Conservation (phyloP, 2,888 invertebrate genomes). For the Alviniconcha strummeri region DNA sequence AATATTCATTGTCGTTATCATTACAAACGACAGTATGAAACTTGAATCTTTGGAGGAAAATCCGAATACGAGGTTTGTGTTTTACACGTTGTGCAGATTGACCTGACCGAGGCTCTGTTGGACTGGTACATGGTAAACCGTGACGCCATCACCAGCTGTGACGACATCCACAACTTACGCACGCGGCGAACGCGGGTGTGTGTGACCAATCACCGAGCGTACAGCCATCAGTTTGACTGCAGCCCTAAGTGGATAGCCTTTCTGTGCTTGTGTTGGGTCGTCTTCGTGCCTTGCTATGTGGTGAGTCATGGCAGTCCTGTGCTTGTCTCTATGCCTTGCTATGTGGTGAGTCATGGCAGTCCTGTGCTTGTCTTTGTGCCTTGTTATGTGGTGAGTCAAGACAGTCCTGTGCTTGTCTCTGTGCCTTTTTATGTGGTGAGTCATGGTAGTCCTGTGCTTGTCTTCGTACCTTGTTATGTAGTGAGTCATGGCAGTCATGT, state of each 20-base stretch:
- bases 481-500: not conserved
- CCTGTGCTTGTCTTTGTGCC: not conserved
- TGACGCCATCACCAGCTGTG: conserved; percentile 47
- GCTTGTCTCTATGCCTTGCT: not conserved
- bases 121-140: conserved; percentile 46
- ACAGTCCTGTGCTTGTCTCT: not conserved
- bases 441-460: not conserved
- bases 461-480: conserved; percentile 1
- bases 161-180: conserved; percentile 45
- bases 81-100: conserved; percentile 31
- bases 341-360: not conserved
- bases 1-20: not conserved
- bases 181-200: conserved; percentile 43
- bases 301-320: conserved; percentile 28
- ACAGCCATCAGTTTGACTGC: conserved; percentile 47
- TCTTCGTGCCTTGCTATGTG: conserved; percentile 46
- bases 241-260: conserved; percentile 47
- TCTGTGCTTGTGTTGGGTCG: conserved; percentile 45
- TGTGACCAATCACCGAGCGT: conserved; percentile 45
- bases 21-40: no score
- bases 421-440: conserved; percentile 32
- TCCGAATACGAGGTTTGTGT: no score
- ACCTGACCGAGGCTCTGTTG: conserved; percentile 41
- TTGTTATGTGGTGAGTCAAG: not conserved
- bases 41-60: no score